Conservation (phyloP, 1,140 invertebrate species). For the Hormaphis cornu region DNA sequence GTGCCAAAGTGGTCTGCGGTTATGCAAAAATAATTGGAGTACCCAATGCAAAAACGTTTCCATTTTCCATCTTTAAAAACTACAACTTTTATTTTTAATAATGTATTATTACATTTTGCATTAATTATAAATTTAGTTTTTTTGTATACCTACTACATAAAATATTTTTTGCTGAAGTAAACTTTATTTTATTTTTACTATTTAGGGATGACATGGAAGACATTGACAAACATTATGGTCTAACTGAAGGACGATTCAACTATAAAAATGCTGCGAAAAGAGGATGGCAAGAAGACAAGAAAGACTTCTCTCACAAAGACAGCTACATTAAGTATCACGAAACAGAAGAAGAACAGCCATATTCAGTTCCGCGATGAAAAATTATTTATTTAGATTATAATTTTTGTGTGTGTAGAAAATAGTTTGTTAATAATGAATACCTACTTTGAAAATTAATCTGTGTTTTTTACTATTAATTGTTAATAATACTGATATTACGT, state of each 20-base stretch:
- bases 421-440: neutral
- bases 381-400: conserved; percentile 33
- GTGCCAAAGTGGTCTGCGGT: too few relatives aligned
- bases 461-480: too few relatives aligned
- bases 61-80: too few relatives aligned
- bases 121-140: too few relatives aligned
- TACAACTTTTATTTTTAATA: too few relatives aligned
- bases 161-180: neutral
- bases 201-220: conserved; percentile 59
- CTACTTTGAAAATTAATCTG: too few relatives aligned
- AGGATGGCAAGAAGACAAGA: conserved; percentile 68
- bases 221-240: conserved; percentile 59
- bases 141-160: neutral
- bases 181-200: conserved; percentile 30
- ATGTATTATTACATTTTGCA: too few relatives aligned
- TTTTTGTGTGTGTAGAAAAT: neutral
- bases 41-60: too few relatives aligned
- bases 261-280: conserved; percentile 65
- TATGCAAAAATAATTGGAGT: too few relatives aligned
- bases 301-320: conserved; percentile 67
- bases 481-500: too few relatives aligned
- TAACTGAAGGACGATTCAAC: conserved; percentile 54
- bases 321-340: conserved; percentile 66
- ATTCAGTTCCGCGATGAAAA: conserved; percentile 44
- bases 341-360: conserved; percentile 50